Percentiles rank a stretch among this genome's conserved stretches.
Evolutionary conservation across 37 sponge, comb jelly and placozoan genomes (phyloP).

Genomic region (Trichoplax adhaerens): DNA sequence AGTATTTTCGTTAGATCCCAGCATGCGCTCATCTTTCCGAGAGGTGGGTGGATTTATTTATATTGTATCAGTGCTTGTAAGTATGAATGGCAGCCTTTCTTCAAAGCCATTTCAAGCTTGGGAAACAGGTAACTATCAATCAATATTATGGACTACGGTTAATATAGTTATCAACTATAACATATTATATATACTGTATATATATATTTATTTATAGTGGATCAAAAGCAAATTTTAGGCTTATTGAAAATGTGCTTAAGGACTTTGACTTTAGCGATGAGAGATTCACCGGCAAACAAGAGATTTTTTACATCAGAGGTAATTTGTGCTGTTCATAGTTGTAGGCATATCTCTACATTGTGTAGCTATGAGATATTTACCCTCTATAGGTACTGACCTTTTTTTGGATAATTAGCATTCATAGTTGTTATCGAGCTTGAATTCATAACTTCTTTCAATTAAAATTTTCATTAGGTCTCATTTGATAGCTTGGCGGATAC

Average conservation of each 20-base stretch:
- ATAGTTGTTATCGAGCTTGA: too few species aligned
- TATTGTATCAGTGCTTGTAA: slow-evolving; percentile 50
- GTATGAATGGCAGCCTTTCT: slow-evolving; percentile 50
- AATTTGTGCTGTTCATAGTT: slow-evolving; percentile 1
- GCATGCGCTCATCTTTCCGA: slow-evolving; percentile 46
- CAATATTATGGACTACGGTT: too few species aligned
- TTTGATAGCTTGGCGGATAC: slow-evolving; percentile 26
- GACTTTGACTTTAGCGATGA: slow-evolving; percentile 53
- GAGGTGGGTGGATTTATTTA: slow-evolving; percentile 64
- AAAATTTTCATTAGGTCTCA: neutral
- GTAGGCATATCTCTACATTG: neutral
- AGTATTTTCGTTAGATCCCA: slow-evolving; percentile 45
- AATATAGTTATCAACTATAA: too few species aligned
- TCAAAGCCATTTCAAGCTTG: too few species aligned
- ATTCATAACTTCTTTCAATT: too few species aligned
- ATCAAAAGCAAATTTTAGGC: slow-evolving; percentile 34
- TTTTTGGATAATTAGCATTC: too few species aligned
- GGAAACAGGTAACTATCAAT: too few species aligned
- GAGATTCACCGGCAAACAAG: slow-evolving; percentile 71
- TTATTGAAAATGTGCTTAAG: slow-evolving; percentile 45
- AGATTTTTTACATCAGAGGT: slow-evolving; percentile 60
- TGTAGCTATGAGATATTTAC: too few species aligned
- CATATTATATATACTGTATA: too few species aligned
- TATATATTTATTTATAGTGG: too few species aligned
- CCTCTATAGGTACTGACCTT: too few species aligned